These are phyloP conservation scores for Dromiciops gliroides DNA, from an alignment of 2,113 vertebrate species.

Conservation along the genomic window DNA sequence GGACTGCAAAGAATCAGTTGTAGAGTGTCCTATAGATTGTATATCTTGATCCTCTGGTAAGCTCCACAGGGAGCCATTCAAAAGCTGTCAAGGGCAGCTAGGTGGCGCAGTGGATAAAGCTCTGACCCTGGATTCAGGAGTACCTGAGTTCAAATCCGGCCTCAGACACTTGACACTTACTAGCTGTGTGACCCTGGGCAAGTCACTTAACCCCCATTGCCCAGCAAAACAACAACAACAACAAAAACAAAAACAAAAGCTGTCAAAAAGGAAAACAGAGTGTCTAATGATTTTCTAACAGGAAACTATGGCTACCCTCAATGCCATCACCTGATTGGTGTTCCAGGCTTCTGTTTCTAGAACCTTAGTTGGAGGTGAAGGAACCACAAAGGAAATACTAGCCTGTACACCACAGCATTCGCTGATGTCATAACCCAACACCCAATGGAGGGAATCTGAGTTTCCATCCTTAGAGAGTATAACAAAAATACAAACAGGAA, in stretches of 20 bases:
- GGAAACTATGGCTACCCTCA: background rate
- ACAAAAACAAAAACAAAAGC: too few species aligned
- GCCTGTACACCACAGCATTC: background rate
- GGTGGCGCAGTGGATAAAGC: too few species aligned
- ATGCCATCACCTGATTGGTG: background rate
- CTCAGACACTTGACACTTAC: too few species aligned
- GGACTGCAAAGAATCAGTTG: background rate
- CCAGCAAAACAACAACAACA: too few species aligned
- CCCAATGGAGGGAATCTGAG: background rate
- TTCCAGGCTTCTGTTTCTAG: background rate
- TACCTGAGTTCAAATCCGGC: too few species aligned
- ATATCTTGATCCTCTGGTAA: background rate
- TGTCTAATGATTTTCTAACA: background rate
- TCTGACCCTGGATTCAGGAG: too few species aligned
- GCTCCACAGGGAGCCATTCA: background rate
- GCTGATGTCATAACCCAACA: background rate
- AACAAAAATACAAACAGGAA: background rate
- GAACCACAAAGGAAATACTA: background rate
- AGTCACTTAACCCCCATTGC: too few species aligned
- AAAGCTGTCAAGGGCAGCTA: background rate
- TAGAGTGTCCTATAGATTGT: background rate
- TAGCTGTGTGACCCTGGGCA: too few species aligned
- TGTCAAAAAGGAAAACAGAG: background rate
- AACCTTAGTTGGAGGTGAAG: background rate
- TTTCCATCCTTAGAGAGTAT: slow-evolving; percentile 43